These are phyloP conservation scores for Agraylea sexmaculata DNA, from an alignment of 1,140 invertebrate species.

Conservation along the genomic window DNA sequence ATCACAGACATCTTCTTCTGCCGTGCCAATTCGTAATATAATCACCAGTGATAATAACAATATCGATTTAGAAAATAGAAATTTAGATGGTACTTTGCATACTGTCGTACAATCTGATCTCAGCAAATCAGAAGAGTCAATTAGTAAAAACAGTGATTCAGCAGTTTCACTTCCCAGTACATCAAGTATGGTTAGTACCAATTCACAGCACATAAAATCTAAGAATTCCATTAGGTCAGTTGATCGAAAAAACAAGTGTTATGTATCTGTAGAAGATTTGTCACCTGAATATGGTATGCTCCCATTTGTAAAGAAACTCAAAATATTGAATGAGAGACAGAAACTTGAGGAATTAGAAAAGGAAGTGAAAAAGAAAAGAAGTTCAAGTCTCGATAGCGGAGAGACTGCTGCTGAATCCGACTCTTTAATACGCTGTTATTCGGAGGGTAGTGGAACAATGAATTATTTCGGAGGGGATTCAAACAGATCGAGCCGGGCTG, in stretches of 20 bases:
- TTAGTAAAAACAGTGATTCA: constrained; percentile 19
- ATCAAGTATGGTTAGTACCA: too few species aligned
- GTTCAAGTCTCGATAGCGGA: constrained; percentile 67
- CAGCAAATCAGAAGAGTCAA: constrained; percentile 17
- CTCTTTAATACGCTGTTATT: constrained; percentile 53
- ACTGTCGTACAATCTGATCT: constrained; percentile 9
- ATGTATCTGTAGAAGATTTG: constrained; percentile 70
- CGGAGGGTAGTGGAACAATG: constrained; percentile 46
- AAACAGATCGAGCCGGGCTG: constrained; percentile 25
- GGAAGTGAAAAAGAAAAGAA: constrained; percentile 55
- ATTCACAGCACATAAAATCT: too few species aligned
- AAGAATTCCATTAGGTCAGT: constrained; percentile 28
- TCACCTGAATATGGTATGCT: constrained; percentile 80
- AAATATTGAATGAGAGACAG: constrained; percentile 77
- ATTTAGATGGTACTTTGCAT: constrained; percentile 10
- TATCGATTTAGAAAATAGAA: constrained; percentile 20
- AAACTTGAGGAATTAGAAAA: constrained; percentile 67
- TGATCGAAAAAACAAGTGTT: constrained; percentile 48
- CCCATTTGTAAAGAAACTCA: constrained; percentile 77
- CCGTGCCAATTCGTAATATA: constrained; percentile 18
- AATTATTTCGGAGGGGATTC: constrained; percentile 37
- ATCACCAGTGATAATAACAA: constrained; percentile 21
- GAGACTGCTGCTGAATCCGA: constrained; percentile 43
- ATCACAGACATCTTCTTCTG: constrained; percentile 17
- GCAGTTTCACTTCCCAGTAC: too few species aligned